These are phyloP conservation scores for Pygathrix nemaeus DNA, from an alignment of 2,113 vertebrate species.

Conservation along the genomic window DNA sequence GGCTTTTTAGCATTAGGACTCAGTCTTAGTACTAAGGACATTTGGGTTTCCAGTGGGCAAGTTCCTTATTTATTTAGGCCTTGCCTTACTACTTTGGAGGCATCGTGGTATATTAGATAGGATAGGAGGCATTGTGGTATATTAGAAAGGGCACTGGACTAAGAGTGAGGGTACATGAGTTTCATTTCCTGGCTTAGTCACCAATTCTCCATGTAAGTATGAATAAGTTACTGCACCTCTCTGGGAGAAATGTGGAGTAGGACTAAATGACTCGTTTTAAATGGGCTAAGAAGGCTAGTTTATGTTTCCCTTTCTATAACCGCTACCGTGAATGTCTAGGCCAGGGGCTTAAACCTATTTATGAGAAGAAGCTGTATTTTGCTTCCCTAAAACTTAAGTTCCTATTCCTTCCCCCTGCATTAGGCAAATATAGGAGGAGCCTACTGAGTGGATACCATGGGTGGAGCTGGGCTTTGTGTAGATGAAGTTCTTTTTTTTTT, in stretches of 20 bases:
- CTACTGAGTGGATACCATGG: neutral
- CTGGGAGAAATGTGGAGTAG: neutral
- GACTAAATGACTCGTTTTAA: neutral
- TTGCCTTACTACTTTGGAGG: constrained; percentile 28
- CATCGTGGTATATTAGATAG: neutral
- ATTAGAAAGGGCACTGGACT: neutral
- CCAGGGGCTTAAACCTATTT: neutral
- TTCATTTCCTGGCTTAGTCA: neutral
- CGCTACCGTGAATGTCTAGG: neutral
- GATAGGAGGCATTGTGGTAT: neutral
- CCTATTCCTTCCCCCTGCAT: neutral
- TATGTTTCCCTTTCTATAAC: neutral
- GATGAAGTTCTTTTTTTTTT: neutral
- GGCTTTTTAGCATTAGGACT: neutral
- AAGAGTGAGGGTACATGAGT: neutral
- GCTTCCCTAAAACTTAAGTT: neutral
- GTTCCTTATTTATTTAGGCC: neutral
- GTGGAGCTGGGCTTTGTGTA: neutral
- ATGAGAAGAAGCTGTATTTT: neutral
- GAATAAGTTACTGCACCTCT: neutral
- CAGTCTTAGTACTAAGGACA: neutral
- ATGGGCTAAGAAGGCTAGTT: neutral
- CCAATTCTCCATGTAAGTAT: neutral
- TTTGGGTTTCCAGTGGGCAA: neutral
- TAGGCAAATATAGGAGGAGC: neutral